Conservation (phyloP, 2,113 vertebrate genomes). For the Tychaedon coryphoeus region DNA sequence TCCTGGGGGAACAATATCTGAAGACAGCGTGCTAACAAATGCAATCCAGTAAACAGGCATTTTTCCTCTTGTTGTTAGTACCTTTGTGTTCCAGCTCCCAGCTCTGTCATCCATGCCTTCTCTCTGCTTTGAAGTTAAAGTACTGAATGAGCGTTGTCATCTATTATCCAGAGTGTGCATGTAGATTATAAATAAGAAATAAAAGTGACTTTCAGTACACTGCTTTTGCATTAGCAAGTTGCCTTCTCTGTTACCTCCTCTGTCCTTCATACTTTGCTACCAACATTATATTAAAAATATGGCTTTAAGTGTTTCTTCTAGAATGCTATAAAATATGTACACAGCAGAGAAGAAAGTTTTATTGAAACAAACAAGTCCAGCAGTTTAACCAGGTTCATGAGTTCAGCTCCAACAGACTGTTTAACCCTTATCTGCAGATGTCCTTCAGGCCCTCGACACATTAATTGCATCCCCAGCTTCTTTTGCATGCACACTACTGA, state of each 20-base stretch:
- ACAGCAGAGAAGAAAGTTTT: slow-evolving; percentile 63
- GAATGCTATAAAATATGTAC: slow-evolving; percentile 36
- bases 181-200: slow-evolving; percentile 93
- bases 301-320: slow-evolving; percentile 48
- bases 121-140: slow-evolving; percentile 76
- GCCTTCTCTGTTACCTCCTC: slow-evolving; percentile 65
- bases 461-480: slow-evolving; percentile 79
- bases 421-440: slow-evolving; percentile 85
- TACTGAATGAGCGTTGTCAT: slow-evolving; percentile 81
- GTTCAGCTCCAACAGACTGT: slow-evolving; percentile 77
- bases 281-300: slow-evolving; percentile 58
- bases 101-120: slow-evolving; percentile 79
- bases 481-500: slow-evolving; percentile 85
- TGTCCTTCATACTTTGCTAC: slow-evolving; percentile 67
- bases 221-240: slow-evolving; percentile 84
- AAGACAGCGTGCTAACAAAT: slow-evolving; percentile 83
- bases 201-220: slow-evolving; percentile 83
- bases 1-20: slow-evolving; percentile 82
- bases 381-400: slow-evolving; percentile 70
- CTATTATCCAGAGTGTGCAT: slow-evolving; percentile 79
- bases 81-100: slow-evolving; percentile 74
- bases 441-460: slow-evolving; percentile 82
- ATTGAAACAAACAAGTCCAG: slow-evolving; percentile 78
- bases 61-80: slow-evolving; percentile 77
- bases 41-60: slow-evolving; percentile 81